Evolutionary conservation across 1,140 invertebrate species (phyloP).

Genomic region (Euglossa dilemma): DNA sequence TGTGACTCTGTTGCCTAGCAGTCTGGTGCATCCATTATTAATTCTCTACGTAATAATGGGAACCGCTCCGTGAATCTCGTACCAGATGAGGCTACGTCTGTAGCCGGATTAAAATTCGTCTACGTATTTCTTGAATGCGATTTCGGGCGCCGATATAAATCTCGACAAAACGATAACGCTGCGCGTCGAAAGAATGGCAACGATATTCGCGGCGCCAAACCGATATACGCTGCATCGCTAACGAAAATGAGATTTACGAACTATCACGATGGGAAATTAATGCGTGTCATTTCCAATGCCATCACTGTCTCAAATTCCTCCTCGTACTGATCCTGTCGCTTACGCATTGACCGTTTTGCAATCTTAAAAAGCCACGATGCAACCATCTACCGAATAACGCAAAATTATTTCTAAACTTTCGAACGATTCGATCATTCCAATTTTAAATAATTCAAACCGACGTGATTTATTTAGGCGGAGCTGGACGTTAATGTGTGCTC

Average conservation of each 20-base stretch:
- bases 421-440: too few species aligned
- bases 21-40: constrained; percentile 61
- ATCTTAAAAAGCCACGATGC: not conserved
- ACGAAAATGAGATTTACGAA: not conserved
- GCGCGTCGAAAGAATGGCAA: not conserved
- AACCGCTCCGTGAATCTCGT: not conserved
- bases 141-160: not conserved
- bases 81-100: constrained; percentile 16
- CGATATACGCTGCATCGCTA: not conserved
- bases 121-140: constrained; percentile 37
- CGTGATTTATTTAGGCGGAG: not conserved
- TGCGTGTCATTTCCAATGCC: not conserved
- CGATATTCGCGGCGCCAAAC: not conserved
- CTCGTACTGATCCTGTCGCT: not conserved
- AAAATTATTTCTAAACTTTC: not conserved
- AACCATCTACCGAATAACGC: not conserved
- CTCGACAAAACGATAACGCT: not conserved
- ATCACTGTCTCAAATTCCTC: too few species aligned
- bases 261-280: not conserved
- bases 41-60: constrained; percentile 51
- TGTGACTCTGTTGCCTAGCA: constrained; percentile 38
- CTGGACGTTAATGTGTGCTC: not conserved
- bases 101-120: constrained; percentile 59
- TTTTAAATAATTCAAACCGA: not conserved
- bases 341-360: too few species aligned